These are phyloP conservation scores for Cepaea hortensis DNA, from an alignment of 2,888 invertebrate genomes.

Conservation along the genomic window DNA sequence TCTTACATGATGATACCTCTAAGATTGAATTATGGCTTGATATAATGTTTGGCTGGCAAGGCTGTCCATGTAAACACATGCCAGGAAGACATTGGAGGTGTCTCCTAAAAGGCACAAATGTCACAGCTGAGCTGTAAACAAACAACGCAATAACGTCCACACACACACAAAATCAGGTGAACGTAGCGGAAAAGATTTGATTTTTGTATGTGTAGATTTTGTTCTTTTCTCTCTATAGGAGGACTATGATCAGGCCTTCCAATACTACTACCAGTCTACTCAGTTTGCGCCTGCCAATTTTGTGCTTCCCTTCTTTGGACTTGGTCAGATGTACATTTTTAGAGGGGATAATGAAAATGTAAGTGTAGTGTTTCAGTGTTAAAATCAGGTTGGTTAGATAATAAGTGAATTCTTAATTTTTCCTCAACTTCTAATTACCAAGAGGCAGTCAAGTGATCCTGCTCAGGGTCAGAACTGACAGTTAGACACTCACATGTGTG, in stretches of 20 bases:
- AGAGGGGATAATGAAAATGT: conserved; percentile 90
- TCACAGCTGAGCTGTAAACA: background rate
- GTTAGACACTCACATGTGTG: too few species aligned
- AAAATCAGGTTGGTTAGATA: too few species aligned
- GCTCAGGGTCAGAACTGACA: too few species aligned
- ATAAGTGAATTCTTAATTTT: too few species aligned
- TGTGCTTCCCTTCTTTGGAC: conserved; percentile 96
- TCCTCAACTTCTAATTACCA: too few species aligned
- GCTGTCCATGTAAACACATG: too few species aligned
- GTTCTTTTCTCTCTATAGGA: conserved; percentile 60
- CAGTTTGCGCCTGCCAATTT: conserved; percentile 97
- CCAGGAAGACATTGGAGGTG: too few species aligned
- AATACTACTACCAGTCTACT: conserved; percentile 96
- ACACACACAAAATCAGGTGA: background rate
- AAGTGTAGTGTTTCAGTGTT: conserved; percentile 54
- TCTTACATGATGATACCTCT: too few species aligned
- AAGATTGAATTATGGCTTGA: too few species aligned
- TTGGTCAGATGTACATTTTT: conserved; percentile 99
- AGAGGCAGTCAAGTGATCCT: too few species aligned
- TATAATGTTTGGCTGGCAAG: too few species aligned
- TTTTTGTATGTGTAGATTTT: background rate
- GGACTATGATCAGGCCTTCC: conserved; percentile 91
- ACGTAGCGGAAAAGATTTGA: background rate
- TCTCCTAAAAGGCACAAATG: too few species aligned
- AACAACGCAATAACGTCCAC: background rate